Base-by-base conservation (phyloP, 2,113 vertebrate genomes). In the Puntigrus tetrazona region DNA sequence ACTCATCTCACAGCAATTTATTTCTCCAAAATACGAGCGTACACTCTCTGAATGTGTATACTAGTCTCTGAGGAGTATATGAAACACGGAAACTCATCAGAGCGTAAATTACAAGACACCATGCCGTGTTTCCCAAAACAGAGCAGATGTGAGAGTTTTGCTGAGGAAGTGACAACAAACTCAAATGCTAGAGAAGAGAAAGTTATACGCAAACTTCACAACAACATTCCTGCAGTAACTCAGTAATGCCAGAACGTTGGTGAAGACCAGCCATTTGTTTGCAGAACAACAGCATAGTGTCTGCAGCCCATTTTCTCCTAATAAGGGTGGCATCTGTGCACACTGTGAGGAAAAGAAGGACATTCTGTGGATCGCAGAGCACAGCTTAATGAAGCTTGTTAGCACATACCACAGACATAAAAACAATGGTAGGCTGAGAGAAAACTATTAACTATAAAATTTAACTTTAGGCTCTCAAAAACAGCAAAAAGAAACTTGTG, bases 341-440 rank as follows among this genome's bases (percentile, higher is more conserved):
- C 57, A 80, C 11, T 22, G 76, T 41, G 73, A 75, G 14, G 76
- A 61, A 59, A 61, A 78, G 20, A 59, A 41, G 34, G 52, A 78
- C 76, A 59, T 59, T 78, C 52, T 59, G 52, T 57, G 52, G 34
- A 59, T 57, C 31, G 76, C 50, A 78, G 34, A 78, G 77, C n/a
- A 59, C n/a, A 43, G 59, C 36, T 65, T 75, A 75, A 75, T 75
- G 73, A 41, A 65, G 59, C 38, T 31, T 45, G 78, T 80, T 79
- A 79, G 78, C 57, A 79, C 78, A 79, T 79, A 43, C 57, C 57
- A 63, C 57, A 65, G 57, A 79, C 25, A 78, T 38, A 63, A 79
- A 75, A 1, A 50, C 43, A 50, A 75, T 50, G 43, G 16, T 29
- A 10, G 27, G 25, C 73, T 29, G 43, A 75, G 14, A 50, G 43